Evolutionary conservation across 2,797 vertebrate species (phyloP), one percentile per base, ranked within the genome.

Genomic region (Eidolon dupreanum): DNA sequence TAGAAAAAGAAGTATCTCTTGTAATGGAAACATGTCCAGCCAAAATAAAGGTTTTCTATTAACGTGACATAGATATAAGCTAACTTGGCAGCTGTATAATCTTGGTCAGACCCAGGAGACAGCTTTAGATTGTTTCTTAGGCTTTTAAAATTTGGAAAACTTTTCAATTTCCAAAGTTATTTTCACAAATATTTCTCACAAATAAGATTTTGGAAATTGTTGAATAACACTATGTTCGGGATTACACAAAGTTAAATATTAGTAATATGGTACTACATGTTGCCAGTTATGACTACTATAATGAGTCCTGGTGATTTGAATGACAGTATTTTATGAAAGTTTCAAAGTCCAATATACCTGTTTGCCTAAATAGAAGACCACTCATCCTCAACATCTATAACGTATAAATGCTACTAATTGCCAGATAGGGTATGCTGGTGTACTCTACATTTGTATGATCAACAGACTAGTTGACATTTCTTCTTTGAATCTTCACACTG

Each of bases 351-450:
- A 77, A 4, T 5, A 8, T 61, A 24, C 2, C 53, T 15, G 0
- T n/a, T 38, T 66, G 5, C n/a, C 33, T 78, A 66, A 89, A 43
- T 53, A 59, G 66, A 89, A 59, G 16, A 26, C 6, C 31, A 28
- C 19, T 36, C 10, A 59, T 12, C 11, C 17, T 17, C 26, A 7
- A 43, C 4, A 71, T 24, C 5, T 63, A n/a, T 19, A 57, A 31
- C 15, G 26, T 61, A 19, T 43, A 33, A 53, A 26, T 61, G 38
- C 3, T 49, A 26, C n/a, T 36, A 12, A 63, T n/a, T 57, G 6
- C 6, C 41, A 90, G 22, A 5, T 17, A 51, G n/a, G 1, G 0
- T 24, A 46, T 0, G 13, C 19, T 41, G n/a, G 8, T 28, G 0
- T 16, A 22, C 2, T 46, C 31, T 3, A 68, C 24, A 84, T 74